Conservation (phyloP, 35 echinoderm and acorn worm genomes). For the Apostichopus japonicus region DNA sequence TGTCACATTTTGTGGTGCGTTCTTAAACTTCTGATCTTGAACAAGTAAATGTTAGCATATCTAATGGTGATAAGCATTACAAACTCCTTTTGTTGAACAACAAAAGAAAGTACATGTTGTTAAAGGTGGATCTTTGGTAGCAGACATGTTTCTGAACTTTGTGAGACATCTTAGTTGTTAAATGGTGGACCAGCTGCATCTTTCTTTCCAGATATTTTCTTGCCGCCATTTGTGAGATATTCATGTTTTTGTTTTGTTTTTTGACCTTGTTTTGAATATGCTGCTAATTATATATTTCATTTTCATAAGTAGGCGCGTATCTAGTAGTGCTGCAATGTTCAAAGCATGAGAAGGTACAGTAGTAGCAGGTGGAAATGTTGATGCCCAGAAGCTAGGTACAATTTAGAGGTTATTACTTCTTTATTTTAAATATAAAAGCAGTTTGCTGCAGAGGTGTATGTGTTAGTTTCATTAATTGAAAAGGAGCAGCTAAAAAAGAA, state of each 20-base stretch:
- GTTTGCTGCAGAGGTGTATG: neutral
- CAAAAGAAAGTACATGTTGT: too few relatives aligned
- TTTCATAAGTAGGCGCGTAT: neutral
- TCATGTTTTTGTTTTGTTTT: conserved; percentile 9
- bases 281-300: neutral
- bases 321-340: neutral
- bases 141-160: neutral
- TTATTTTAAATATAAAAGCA: neutral
- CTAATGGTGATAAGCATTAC: too few relatives aligned
- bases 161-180: neutral
- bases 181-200: neutral
- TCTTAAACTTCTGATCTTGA: too few relatives aligned
- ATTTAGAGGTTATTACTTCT: neutral
- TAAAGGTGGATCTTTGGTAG: neutral
- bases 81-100: too few relatives aligned
- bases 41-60: too few relatives aligned
- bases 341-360: neutral
- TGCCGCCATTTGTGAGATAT: conserved; percentile 11
- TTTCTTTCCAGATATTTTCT: neutral
- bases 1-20: too few relatives aligned
- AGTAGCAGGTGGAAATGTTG: neutral
- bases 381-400: neutral
- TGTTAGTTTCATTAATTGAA: neutral
- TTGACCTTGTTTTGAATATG: neutral
- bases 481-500: neutral